Evolutionary conservation across 2,888 invertebrate species (phyloP), one percentile per base, ranked within the genome.

Genomic region (Luffia ferchaultella): DNA sequence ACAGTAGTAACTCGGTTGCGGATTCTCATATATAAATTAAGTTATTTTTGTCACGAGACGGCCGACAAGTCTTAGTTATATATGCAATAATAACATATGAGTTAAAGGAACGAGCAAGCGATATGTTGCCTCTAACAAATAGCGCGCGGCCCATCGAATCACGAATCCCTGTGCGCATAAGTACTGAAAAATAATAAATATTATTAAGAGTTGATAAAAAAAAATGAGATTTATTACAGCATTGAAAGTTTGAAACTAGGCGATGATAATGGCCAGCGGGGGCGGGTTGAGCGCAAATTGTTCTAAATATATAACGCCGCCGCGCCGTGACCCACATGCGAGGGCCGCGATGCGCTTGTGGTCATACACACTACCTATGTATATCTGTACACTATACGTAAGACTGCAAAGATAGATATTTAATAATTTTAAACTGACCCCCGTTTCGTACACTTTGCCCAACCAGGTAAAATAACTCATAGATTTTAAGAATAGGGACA

Each of bases 291-390:
- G 12, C 76, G 77, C 76, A 68, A 75, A 79, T 82, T 75, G 77
- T 74, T 82, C 82, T 82, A 82, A 80, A 80, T 80, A 80, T 82
- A 82, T 76, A 82, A 76, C 77, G 74, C 78, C 79, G 73, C 80
- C 76, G 72, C 82, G 79, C 82, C 82, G 79, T 82, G 82, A 82
- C 82, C 82, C 79, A 82, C 72, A 80, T 82, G 79, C 74, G 65
- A 73, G 78, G 79, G 79, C 80, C 79, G 74, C 78, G 82, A 73
- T 79, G 80, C 80, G 80, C 77, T 79, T 78, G 76, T 73, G 76
- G 79, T 76, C 30, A 12, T 12, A 3, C 12, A 30, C 3, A 30
- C 30, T 3, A 12, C 30, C 3, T 3, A 30, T 30, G 30, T 12
- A 30, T 30, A 30, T 12, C 30, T 3, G 30, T 30, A 30, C 3